Percentiles rank a stretch among this genome's conserved stretches.
These are phyloP conservation scores for Ctenoplectra terminalis DNA, from an alignment of 1,140 invertebrate genomes.

Conservation along the genomic window DNA sequence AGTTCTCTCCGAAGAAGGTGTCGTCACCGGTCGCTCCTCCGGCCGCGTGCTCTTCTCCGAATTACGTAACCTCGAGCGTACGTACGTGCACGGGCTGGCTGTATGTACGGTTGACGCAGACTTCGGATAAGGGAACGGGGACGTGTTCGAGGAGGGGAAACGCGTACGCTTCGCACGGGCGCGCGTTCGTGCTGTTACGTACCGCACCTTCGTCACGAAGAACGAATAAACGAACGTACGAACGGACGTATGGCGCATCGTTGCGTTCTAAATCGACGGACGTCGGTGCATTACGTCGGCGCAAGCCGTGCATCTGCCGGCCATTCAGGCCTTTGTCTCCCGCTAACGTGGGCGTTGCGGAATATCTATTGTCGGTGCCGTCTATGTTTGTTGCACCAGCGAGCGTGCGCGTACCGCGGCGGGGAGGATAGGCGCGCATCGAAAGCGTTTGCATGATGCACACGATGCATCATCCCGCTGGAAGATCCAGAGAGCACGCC, in stretches of 20 bases:
- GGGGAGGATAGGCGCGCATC: not conserved
- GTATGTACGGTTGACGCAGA: constrained; percentile 10
- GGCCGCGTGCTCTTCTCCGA: constrained; percentile 68
- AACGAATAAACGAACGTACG: constrained; percentile 66
- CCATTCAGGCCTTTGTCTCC: constrained; percentile 68
- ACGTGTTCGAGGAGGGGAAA: constrained; percentile 1
- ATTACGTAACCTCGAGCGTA: constrained; percentile 62
- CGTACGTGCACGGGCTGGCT: not conserved
- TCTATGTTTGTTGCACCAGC: constrained; percentile 9
- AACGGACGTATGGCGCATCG: constrained; percentile 42
- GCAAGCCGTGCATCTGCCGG: constrained; percentile 60
- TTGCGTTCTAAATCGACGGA: constrained; percentile 69
- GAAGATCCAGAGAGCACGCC: constrained; percentile 36
- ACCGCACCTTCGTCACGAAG: constrained; percentile 72
- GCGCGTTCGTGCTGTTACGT: constrained; percentile 47
- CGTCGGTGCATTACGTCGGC: constrained; percentile 62
- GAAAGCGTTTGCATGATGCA: constrained; percentile 43
- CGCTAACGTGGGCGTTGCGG: constrained; percentile 67
- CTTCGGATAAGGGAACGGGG: constrained; percentile 1
- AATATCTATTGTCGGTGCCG: constrained; percentile 68
- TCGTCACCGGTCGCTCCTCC: constrained; percentile 66
- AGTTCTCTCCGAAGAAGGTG: constrained; percentile 57
- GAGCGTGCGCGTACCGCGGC: not conserved
- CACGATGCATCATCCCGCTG: constrained; percentile 49
- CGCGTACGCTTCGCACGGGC: constrained; percentile 11